Conservation (phyloP, 1,140 invertebrate genomes). For the Drosophila bipectinata region DNA sequence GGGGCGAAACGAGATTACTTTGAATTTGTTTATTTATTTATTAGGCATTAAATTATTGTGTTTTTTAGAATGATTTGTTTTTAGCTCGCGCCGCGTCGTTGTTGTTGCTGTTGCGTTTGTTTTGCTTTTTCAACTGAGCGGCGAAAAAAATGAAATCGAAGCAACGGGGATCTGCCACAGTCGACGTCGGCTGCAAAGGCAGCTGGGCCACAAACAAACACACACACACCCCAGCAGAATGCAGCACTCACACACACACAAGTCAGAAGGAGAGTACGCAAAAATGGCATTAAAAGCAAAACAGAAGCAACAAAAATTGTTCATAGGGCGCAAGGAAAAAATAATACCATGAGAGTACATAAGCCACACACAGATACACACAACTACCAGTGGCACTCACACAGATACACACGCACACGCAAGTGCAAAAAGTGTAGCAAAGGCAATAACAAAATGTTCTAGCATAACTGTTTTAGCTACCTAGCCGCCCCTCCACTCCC, state of each 20-base stretch:
- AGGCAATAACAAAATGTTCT: conserved; percentile 24
- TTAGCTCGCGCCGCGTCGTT: conserved; percentile 19
- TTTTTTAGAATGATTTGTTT: conserved; percentile 3
- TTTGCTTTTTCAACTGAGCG: conserved; percentile 58
- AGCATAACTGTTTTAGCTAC: conserved; percentile 24
- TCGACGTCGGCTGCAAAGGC: conserved; percentile 15
- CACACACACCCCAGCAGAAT: conserved; percentile 11
- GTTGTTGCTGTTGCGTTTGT: conserved; percentile 63
- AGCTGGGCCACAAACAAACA: conserved; percentile 35
- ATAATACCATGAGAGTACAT: conserved; percentile 7
- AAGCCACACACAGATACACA: conserved; percentile 3
- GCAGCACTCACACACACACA: conserved; percentile 12
- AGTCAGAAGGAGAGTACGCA: conserved; percentile 2
- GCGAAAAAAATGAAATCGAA: conserved; percentile 23
- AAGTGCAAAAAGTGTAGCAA: conserved; percentile 34
- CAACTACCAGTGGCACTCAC: not conserved
- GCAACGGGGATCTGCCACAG: conserved; percentile 16
- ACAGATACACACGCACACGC: conserved; percentile 5
- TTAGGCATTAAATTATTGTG: not conserved
- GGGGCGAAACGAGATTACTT: not conserved
- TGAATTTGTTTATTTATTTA: not conserved
- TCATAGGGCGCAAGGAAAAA: not conserved
- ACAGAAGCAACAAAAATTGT: conserved; percentile 1
- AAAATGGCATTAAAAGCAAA: conserved; percentile 15
- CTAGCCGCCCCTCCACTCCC: not conserved